Base-by-base conservation (phyloP, 2,888 invertebrate genomes). In the Parnassius mnemosyne region DNA sequence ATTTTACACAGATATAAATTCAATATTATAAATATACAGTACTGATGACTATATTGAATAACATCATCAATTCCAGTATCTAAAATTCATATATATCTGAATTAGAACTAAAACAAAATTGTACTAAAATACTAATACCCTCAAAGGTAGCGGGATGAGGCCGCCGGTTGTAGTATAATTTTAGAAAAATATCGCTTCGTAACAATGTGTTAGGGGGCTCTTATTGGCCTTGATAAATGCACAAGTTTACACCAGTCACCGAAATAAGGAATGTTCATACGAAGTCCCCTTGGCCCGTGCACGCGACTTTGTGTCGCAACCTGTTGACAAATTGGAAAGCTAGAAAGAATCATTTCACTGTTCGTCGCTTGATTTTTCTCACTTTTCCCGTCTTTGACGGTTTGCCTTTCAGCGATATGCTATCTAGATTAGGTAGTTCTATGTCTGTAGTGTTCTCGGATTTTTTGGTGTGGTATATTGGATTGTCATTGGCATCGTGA, bases 271-370 rank as follows among this genome's bases (percentile, higher is more conserved):
- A 86, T 85, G 86, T 81, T 81, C 72, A 68, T 53, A 66, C 47
- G 20, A 20, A 12, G 25, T 50, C 54, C 43, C 57, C 53, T 11
- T 13, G 20, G 34, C 34, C 12, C 59, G 47, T 34, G 49, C 49
- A 49, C 51, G 44, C 41, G 20, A 41, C 5, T 52, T 25, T 46
- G 10, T 69, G 79, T 72, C 80, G 78, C 79, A 89, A 74, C 73
- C 87, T 81, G 72, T 89, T 82, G 71, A 90, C 84, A 75, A 89
- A 90, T 77, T 84, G 86, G 69, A 86, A 82, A 70, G 87, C 87
- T 64, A 87, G 78, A 83, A 85, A 77, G 65, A 89, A 91, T 92
- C 92, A 92, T 90, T 91, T 91, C 64, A 86, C 84, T 69, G 89
- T 87, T 80, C 88, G 78, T 71, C 81, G 77, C 77, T 77, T 85